Conservation (phyloP, 2,797 vertebrate genomes). For the Danio choprae region DNA sequence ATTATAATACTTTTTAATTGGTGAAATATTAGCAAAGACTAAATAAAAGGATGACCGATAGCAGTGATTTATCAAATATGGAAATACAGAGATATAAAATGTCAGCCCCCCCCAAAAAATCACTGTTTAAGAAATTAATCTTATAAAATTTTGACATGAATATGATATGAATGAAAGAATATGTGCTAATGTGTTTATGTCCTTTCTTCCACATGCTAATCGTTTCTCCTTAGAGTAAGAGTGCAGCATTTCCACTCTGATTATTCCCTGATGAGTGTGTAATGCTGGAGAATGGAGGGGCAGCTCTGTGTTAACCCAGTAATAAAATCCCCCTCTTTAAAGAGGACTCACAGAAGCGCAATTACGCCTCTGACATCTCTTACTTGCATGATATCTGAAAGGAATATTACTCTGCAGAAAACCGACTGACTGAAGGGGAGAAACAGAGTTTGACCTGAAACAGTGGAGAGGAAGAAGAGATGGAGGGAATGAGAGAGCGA, state of each 20-base stretch:
- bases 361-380: constrained; percentile 83
- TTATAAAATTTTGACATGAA: too few species aligned
- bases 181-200: constrained; percentile 46
- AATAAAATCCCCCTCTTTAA: constrained; percentile 79
- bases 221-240: constrained; percentile 48
- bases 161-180: not conserved
- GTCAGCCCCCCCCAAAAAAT: too few species aligned
- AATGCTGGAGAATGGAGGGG: constrained; percentile 76
- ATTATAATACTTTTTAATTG: too few species aligned
- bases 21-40: too few species aligned
- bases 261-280: constrained; percentile 72
- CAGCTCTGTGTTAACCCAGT: constrained; percentile 73
- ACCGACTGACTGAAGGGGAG: constrained; percentile 67
- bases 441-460: constrained; percentile 64
- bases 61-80: too few species aligned
- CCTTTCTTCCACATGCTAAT: constrained; percentile 22
- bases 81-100: too few species aligned
- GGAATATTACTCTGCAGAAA: constrained; percentile 78
- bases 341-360: constrained; percentile 80
- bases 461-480: not conserved
- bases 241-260: constrained; percentile 69
- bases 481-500: constrained; percentile 1
- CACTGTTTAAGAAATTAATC: too few species aligned
- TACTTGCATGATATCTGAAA: constrained; percentile 85
- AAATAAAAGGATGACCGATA: too few species aligned